Conservation (phyloP, 2,888 invertebrate species). For the Hyles lineata region DNA sequence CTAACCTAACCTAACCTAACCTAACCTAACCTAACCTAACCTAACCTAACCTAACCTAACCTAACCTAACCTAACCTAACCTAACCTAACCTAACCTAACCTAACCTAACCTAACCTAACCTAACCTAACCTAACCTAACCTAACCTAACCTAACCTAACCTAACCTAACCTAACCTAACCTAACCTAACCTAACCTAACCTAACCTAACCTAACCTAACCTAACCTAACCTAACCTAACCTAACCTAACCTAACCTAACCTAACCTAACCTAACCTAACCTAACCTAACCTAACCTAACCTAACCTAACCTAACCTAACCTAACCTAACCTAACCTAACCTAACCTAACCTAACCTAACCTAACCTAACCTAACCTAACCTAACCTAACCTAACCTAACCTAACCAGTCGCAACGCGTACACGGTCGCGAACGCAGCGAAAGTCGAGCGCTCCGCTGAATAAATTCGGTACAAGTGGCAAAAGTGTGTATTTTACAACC, state of each 20-base stretch:
- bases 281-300: constrained; percentile 38
- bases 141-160: too few relatives aligned
- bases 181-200: constrained; percentile 41
- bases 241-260: constrained; percentile 39
- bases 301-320: constrained; percentile 37
- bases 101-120: too few relatives aligned
- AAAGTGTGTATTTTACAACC: too few relatives aligned
- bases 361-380: constrained; percentile 39
- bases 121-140: too few relatives aligned
- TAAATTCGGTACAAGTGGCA: neutral
- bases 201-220: constrained; percentile 40
- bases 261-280: constrained; percentile 38
- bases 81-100: too few relatives aligned
- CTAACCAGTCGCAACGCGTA: constrained; percentile 39
- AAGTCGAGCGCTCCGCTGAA: constrained; percentile 35
- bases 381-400: constrained; percentile 41
- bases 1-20: too few relatives aligned
- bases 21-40: too few relatives aligned
- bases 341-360: constrained; percentile 35
- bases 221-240: constrained; percentile 40
- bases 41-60: too few relatives aligned
- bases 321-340: constrained; percentile 35
- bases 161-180: too few relatives aligned
- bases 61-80: too few relatives aligned
- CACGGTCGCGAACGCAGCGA: constrained; percentile 19